Conservation (phyloP, 2,888 invertebrate genomes). For the Achlya flavicornis region DNA sequence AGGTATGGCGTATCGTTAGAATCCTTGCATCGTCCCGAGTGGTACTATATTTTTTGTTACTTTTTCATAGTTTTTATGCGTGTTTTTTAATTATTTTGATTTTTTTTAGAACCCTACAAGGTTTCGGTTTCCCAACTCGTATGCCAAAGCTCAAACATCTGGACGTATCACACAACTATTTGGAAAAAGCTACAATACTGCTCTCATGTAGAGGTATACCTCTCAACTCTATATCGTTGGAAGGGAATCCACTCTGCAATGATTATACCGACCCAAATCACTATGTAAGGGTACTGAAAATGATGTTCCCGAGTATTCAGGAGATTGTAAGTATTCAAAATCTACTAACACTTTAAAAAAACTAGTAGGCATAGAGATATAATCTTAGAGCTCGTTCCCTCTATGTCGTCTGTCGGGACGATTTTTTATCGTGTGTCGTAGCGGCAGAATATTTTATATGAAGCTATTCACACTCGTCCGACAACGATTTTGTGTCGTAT, state of each 20-base stretch:
- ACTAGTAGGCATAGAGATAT: too few species aligned
- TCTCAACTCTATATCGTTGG: slow-evolving; percentile 82
- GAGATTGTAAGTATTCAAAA: slow-evolving; percentile 73
- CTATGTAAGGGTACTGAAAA: slow-evolving; percentile 83
- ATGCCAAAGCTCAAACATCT: slow-evolving; percentile 56
- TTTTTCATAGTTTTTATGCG: too few species aligned
- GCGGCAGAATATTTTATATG: too few species aligned
- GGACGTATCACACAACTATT: slow-evolving; percentile 60
- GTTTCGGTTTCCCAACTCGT: slow-evolving; percentile 48
- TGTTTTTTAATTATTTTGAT: background rate
- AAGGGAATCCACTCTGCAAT: slow-evolving; percentile 88
- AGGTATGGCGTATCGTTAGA: too few species aligned
- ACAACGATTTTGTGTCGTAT: too few species aligned
- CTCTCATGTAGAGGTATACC: slow-evolving; percentile 61
- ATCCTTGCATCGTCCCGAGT: too few species aligned
- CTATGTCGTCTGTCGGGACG: too few species aligned
- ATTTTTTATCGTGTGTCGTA: too few species aligned
- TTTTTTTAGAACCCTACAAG: slow-evolving; percentile 55
- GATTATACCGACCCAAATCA: slow-evolving; percentile 83
- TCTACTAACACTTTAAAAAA: background rate
- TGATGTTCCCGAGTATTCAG: slow-evolving; percentile 78
- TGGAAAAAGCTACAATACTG: slow-evolving; percentile 47
- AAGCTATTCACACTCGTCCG: too few species aligned
- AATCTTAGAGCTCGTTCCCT: too few species aligned
- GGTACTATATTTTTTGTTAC: too few species aligned